Conservation (phyloP, 2,113 vertebrate species). For the Amphiprion ocellaris region DNA sequence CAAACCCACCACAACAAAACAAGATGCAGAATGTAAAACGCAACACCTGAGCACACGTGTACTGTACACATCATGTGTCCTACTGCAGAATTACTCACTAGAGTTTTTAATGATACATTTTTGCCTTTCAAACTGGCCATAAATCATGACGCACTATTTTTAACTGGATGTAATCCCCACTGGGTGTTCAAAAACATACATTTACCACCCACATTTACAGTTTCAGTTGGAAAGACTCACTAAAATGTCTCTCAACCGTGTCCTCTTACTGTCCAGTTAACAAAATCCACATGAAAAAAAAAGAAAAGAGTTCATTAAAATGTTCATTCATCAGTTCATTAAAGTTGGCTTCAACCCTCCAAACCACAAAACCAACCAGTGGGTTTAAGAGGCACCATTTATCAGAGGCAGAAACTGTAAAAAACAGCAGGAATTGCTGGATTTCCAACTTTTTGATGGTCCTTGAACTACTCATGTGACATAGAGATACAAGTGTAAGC, state of each 20-base stretch:
- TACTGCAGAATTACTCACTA: not conserved
- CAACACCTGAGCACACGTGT: not conserved
- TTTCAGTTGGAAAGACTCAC: constrained; percentile 25
- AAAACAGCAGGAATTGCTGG: too few species aligned
- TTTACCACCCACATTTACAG: constrained; percentile 4
- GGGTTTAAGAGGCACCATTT: too few species aligned
- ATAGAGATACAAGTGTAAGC: too few species aligned
- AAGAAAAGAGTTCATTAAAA: constrained; percentile 5
- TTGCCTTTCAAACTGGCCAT: not conserved
- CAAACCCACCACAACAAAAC: not conserved
- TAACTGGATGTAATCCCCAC: not conserved
- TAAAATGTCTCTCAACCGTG: constrained; percentile 11
- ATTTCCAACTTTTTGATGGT: too few species aligned
- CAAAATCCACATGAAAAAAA: not conserved
- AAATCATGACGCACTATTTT: not conserved
- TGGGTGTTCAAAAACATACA: constrained; percentile 23
- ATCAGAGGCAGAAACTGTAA: too few species aligned
- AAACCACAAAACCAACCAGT: too few species aligned
- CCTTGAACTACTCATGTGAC: too few species aligned
- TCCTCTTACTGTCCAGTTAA: not conserved
- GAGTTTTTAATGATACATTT: not conserved
- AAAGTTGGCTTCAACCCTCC: constrained; percentile 20
- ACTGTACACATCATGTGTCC: not conserved
- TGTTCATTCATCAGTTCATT: constrained; percentile 14
- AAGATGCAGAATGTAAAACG: not conserved